A percentile compares a stretch with the other conserved stretches of the same genome.
phyloP scores from a whole-genome alignment of 2,797 vertebrate species.

The Loriculus beryllinus region DNA sequence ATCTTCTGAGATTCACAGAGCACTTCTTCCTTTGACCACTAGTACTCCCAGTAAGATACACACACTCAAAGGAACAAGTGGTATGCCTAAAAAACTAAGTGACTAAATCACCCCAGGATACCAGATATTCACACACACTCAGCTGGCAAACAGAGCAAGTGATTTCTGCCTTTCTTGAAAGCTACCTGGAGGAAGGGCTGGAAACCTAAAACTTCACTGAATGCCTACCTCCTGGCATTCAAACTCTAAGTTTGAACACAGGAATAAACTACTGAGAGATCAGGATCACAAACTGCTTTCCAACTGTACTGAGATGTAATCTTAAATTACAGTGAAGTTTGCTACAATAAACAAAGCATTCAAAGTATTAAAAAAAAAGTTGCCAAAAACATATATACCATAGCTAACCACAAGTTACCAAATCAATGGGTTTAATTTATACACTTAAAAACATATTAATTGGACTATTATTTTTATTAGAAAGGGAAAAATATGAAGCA shows the following conservation, averaged over 20 bases:
- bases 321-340: background rate
- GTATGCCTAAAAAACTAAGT: background rate
- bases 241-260: background rate
- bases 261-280: background rate
- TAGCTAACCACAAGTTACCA: background rate
- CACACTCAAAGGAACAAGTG: background rate
- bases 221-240: background rate
- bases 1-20: background rate
- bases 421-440: background rate
- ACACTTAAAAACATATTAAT: background rate
- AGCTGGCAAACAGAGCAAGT: background rate
- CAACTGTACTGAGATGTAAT: background rate
- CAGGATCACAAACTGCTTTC: background rate
- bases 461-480: background rate
- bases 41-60: background rate
- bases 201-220: background rate
- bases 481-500: background rate
- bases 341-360: background rate
- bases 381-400: background rate
- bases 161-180: background rate
- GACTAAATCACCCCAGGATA: background rate
- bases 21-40: background rate
- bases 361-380: background rate
- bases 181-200: background rate
- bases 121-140: background rate